A percentile compares a stretch with the other conserved stretches of the same genome.
phyloP scores from a whole-genome alignment of 2,888 invertebrate species.

The Latrodectus hesperus region DNA sequence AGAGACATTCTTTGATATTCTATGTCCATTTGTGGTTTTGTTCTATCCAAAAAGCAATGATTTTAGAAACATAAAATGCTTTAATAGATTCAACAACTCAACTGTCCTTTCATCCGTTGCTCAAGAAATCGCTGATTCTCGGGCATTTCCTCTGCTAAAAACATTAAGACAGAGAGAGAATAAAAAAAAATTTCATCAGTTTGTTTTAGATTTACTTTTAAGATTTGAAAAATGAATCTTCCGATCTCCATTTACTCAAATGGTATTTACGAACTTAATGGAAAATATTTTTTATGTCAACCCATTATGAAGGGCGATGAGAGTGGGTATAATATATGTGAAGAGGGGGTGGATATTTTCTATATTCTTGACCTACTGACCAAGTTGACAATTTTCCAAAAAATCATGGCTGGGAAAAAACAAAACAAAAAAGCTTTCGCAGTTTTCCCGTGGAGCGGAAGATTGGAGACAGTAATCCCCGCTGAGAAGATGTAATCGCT shows the following conservation, averaged over 20 bases:
- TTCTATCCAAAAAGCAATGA: too few species aligned
- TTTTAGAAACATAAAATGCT: too few species aligned
- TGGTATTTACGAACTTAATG: neutral
- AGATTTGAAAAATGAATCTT: neutral
- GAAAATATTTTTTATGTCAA: neutral
- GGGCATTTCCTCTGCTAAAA: too few species aligned
- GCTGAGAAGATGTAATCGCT: neutral
- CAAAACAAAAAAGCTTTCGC: neutral
- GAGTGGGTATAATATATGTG: neutral
- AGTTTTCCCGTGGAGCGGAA: neutral
- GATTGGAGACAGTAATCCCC: slow-evolving; percentile 5
- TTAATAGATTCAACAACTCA: too few species aligned
- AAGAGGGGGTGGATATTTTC: neutral
- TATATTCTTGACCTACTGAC: slow-evolving; percentile 1
- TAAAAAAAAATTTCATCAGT: neutral
- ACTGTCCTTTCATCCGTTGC: too few species aligned
- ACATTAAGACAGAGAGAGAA: too few species aligned
- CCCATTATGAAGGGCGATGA: neutral
- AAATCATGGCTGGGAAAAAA: neutral
- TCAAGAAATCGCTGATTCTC: too few species aligned
- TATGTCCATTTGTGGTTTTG: too few species aligned
- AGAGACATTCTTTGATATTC: too few species aligned
- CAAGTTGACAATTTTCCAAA: neutral
- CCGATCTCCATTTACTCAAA: neutral
- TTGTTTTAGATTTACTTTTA: neutral